phyloP scores from a whole-genome alignment of 2,888 invertebrate genomes.

The Pyrrhia umbra region DNA sequence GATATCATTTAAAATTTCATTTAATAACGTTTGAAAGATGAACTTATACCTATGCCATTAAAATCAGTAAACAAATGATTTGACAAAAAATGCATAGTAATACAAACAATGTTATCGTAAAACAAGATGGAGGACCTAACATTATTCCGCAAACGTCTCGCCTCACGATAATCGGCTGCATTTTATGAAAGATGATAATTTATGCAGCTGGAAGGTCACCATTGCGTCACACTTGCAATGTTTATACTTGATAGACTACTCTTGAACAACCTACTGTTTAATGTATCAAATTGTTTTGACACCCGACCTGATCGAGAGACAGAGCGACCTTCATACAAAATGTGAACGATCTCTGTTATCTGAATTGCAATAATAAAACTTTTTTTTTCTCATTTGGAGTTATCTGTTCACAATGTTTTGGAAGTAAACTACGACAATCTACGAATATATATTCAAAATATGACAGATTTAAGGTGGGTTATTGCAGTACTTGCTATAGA shows the following conservation, averaged over 20 bases:
- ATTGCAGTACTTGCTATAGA: too few relatives aligned
- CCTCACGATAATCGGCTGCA: slow-evolving; percentile 42
- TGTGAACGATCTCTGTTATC: background rate
- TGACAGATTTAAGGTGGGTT: too few relatives aligned
- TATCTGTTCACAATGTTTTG: too few relatives aligned
- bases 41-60: background rate
- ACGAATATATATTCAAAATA: too few relatives aligned
- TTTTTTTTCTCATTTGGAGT: background rate
- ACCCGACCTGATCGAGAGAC: slow-evolving; percentile 14
- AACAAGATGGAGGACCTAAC: slow-evolving; percentile 47
- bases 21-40: background rate
- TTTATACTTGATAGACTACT: slow-evolving; percentile 35
- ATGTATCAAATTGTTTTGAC: slow-evolving; percentile 37
- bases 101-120: slow-evolving; percentile 65
- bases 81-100: slow-evolving; percentile 37
- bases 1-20: background rate
- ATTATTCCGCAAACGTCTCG: slow-evolving; percentile 33
- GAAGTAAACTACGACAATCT: too few relatives aligned
- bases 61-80: slow-evolving; percentile 5
- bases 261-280: slow-evolving; percentile 27
- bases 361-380: background rate
- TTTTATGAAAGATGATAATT: slow-evolving; percentile 54
- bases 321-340: slow-evolving; percentile 11
- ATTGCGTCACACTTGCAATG: slow-evolving; percentile 48
- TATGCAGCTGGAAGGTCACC: slow-evolving; percentile 49